Evolutionary conservation across 2,888 invertebrate genomes (phyloP), one percentile per base, ranked within the genome.

Genomic region (Cyclophora punctaria): DNA sequence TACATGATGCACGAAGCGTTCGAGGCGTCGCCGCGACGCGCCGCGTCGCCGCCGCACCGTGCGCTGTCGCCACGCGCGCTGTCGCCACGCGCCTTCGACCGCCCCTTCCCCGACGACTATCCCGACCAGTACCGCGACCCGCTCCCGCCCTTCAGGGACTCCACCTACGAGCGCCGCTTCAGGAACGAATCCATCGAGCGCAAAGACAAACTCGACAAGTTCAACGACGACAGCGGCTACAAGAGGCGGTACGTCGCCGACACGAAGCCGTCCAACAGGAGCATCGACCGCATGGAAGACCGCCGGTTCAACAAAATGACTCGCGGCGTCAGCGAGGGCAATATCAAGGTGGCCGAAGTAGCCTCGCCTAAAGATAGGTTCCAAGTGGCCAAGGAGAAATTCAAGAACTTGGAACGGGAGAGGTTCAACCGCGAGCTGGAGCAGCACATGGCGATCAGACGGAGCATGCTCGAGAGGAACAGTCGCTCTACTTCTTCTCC

Each of bases 321-420:
- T 35, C 66, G 87, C 55, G 78, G 89, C 56, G 67, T 84, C 66
- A 74, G 89, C 78, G 78, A 90, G 77, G 71, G 90, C 59, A 80
- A 89, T 71, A 63, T 85, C 47, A 87, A 88, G 60, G 47, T 83
- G 20, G 74, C 82, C 1, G 80, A 88, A 63, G 66, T 88, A 62
- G 66, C 79, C 46, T 91, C 93, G 2, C 95, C 95, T 0, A 91
- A 93, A 62, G 95, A 95, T 67, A 90, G 95, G 52, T 95, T 96
- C 80, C 93, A 94, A 65, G 95, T 95, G 65, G 95, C 96, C 45
- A 95, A 95, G 78, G 95, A 96, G 69, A 95, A 95, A 80, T 96
- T 96, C 73, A 90, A 93, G 75, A 91, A 94, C 57, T 90, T 96
- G 78, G 96, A 96, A 72, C 89, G 93, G 55, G 93, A 94, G 64